phyloP scores from a whole-genome alignment of 1,140 invertebrate genomes.

The Watersipora subatra region DNA sequence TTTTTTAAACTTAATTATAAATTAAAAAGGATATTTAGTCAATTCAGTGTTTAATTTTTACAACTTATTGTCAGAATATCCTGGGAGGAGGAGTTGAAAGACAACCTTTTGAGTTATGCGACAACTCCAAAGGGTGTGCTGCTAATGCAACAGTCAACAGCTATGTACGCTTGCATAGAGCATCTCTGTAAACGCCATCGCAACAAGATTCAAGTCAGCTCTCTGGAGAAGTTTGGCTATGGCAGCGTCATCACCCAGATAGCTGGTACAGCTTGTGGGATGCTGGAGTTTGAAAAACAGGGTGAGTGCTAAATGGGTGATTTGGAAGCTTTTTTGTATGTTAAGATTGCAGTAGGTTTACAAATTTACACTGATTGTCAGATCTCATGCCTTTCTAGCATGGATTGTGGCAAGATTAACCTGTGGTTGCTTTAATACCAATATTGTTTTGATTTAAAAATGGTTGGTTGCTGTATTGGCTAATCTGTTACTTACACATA shows the following conservation, averaged over 20 bases:
- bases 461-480: too few relatives aligned
- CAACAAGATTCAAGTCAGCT: slow-evolving; percentile 39
- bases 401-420: too few relatives aligned
- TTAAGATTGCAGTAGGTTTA: too few relatives aligned
- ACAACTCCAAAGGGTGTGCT: slow-evolving; percentile 36
- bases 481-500: too few relatives aligned
- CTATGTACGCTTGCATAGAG: slow-evolving; percentile 31
- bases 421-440: too few relatives aligned
- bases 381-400: too few relatives aligned
- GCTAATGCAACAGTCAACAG: slow-evolving; percentile 30
- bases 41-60: background rate
- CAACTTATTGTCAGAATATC: slow-evolving; percentile 16
- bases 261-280: slow-evolving; percentile 32
- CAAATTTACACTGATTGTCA: too few relatives aligned
- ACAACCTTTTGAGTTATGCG: slow-evolving; percentile 38
- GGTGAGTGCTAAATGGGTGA: slow-evolving; percentile 19
- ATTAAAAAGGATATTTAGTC: too few relatives aligned
- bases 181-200: slow-evolving; percentile 36
- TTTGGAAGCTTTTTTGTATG: too few relatives aligned
- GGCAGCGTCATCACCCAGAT: slow-evolving; percentile 38
- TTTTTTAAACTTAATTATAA: too few relatives aligned
- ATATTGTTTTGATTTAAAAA: too few relatives aligned
- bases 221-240: slow-evolving; percentile 41
- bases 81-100: slow-evolving; percentile 34
- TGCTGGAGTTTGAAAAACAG: slow-evolving; percentile 32